Evolutionary conservation across 2,888 invertebrate species (phyloP), one percentile per base, ranked within the genome.

Genomic region (Polyploca ridens): DNA sequence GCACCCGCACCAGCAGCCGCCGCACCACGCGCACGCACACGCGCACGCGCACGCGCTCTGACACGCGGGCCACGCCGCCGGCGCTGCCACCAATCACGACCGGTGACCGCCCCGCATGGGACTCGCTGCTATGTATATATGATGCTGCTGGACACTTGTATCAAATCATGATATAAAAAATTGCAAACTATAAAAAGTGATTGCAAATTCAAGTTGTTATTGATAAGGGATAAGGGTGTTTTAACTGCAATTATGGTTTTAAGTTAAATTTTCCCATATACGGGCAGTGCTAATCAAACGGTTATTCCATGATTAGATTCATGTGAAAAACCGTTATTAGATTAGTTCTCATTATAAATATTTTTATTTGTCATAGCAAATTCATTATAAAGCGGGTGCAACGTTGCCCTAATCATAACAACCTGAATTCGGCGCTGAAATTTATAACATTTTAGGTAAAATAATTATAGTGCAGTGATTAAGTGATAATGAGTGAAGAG

Each of bases 21-120:
- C 88, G 1, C 85, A 90, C 79, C 93, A 93, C 74, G 86, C 92
- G 77, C 93, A 93, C 74, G 86, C 92, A 76, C 93, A 93, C 77
- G 84, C 93, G 75, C 92, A 91, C 68, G 92, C 93, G 75, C 92
- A 91, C 68, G 92, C 93, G 63, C 92, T 93, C 79, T 93, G 93
- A 93, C 93, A 70, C 71, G 67, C 69, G 69, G 64, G 62, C 33
- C 72, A 67, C 27, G 27, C 27, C 27, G 27, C 27, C 27, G n/a
- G n/a, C 68, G 71, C 69, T 65, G 64, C 64, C 72, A 74, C 77
- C 73, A 76, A 76, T 69, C 79, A 79, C 73, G 79, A 81, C 71
- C 78, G 81, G 76, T 82, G 81, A 82, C 64, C 57, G 8, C 6
- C 16, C 35, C 11, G 11, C n/a, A 8, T 3, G 59, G 5, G 33